phyloP scores from a whole-genome alignment of 1,140 invertebrate species.

The Leptopilina boulardi region DNA sequence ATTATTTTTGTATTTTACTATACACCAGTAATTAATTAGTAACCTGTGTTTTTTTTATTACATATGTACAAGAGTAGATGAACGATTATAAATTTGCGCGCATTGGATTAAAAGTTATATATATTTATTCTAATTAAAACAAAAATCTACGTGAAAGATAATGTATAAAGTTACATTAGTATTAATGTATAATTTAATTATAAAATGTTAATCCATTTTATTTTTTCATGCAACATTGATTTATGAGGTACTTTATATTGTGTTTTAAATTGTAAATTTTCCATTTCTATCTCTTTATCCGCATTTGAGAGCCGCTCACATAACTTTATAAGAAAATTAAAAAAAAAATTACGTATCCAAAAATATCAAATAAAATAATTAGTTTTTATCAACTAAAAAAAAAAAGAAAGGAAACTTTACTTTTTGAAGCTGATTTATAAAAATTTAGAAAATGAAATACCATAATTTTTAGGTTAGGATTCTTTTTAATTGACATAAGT shows the following conservation, averaged over 20 bases:
- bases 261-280: background rate
- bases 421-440: too few relatives aligned
- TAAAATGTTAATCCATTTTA: background rate
- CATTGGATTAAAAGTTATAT: slow-evolving; percentile 17
- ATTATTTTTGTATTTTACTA: slow-evolving; percentile 9
- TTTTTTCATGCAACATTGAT: slow-evolving; percentile 18
- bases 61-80: background rate
- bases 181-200: slow-evolving; percentile 20
- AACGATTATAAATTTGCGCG: slow-evolving; percentile 6
- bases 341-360: too few relatives aligned
- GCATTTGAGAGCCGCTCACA: too few relatives aligned
- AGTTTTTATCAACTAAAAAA: too few relatives aligned
- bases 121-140: slow-evolving; percentile 26
- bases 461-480: too few relatives aligned
- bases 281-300: too few relatives aligned
- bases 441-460: too few relatives aligned
- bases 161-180: slow-evolving; percentile 5
- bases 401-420: too few relatives aligned
- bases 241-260: background rate
- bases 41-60: slow-evolving; percentile 17
- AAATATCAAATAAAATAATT: too few relatives aligned
- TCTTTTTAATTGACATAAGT: too few relatives aligned
- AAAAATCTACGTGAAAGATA: background rate
- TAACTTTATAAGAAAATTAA: too few relatives aligned
- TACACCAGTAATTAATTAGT: slow-evolving; percentile 22